phyloP scores from a whole-genome alignment of 2,888 invertebrate genomes.

The Lordiphosa fenestrarum region DNA sequence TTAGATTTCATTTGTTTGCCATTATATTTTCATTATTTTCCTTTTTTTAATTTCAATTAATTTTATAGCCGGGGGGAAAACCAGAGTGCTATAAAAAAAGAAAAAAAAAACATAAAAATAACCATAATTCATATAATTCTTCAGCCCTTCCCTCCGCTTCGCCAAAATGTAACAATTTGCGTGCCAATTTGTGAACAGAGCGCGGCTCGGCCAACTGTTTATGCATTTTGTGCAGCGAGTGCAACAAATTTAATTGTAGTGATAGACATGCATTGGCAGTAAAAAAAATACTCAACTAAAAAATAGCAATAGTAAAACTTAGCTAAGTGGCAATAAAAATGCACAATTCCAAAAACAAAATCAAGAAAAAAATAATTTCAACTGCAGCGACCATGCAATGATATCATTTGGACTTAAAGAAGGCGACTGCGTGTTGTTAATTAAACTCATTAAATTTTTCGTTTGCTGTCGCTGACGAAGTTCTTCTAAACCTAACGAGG shows the following conservation, averaged over 20 bases:
- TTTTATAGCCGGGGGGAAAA: not conserved
- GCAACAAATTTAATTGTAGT: conserved; percentile 74
- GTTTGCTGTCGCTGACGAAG: conserved; percentile 49
- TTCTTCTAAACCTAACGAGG: conserved; percentile 47
- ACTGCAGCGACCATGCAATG: conserved; percentile 49
- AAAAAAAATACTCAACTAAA: conserved; percentile 42
- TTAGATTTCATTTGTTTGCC: no score
- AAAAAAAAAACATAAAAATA: no score
- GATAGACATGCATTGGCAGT: conserved; percentile 73
- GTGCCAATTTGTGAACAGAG: conserved; percentile 64
- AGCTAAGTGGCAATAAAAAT: conserved; percentile 71
- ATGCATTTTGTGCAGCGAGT: conserved; percentile 75
- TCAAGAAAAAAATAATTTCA: conserved; percentile 15
- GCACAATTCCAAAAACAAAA: conserved; percentile 52
- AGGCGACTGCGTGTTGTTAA: conserved; percentile 62
- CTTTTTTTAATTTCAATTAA: not conserved
- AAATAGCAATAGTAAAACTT: conserved; percentile 28
- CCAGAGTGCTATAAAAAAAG: no score
- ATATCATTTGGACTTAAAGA: conserved; percentile 45
- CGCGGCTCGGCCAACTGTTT: conserved; percentile 53
- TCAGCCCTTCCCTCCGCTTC: no score
- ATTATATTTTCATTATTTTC: not conserved
- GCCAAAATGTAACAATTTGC: conserved; percentile 56
- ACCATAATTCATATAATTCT: no score
- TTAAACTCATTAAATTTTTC: conserved; percentile 62